Evolutionary conservation across 2,797 vertebrate genomes (phyloP).

Genomic region (Poecilia velifera): DNA sequence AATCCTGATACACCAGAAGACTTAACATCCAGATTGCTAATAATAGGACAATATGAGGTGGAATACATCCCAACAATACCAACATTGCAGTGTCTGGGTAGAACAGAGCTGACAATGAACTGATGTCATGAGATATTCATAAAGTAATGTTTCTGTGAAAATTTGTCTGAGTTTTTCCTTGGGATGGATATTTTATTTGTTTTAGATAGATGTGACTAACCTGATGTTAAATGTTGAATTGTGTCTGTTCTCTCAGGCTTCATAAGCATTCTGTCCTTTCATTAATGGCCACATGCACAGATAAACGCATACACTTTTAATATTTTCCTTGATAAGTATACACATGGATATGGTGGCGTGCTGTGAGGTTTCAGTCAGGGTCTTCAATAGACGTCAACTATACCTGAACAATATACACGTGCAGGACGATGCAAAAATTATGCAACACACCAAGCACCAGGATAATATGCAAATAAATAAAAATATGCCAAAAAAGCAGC

Average conservation of each 20-base stretch:
- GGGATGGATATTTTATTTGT: conserved; percentile 1
- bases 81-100: conserved; percentile 9
- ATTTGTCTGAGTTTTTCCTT: conserved; percentile 4
- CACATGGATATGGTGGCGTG: background rate
- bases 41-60: background rate
- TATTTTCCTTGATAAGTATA: background rate
- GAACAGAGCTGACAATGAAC: conserved; percentile 1
- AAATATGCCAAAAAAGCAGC: too few relatives aligned
- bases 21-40: background rate
- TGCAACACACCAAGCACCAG: too few relatives aligned
- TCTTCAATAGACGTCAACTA: too few relatives aligned
- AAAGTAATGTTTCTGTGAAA: conserved; percentile 19
- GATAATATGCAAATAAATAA: too few relatives aligned
- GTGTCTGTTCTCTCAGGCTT: background rate
- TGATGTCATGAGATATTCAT: conserved; percentile 6
- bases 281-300: background rate
- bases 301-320: background rate
- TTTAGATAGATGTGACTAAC: background rate
- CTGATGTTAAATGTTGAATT: background rate
- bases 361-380: too few relatives aligned
- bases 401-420: too few relatives aligned
- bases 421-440: too few relatives aligned
- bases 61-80: conserved; percentile 10
- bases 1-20: conserved; percentile 11
- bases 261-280: background rate